phyloP scores from a whole-genome alignment of 2,888 invertebrate genomes.

The Dryadula phaetusa region DNA sequence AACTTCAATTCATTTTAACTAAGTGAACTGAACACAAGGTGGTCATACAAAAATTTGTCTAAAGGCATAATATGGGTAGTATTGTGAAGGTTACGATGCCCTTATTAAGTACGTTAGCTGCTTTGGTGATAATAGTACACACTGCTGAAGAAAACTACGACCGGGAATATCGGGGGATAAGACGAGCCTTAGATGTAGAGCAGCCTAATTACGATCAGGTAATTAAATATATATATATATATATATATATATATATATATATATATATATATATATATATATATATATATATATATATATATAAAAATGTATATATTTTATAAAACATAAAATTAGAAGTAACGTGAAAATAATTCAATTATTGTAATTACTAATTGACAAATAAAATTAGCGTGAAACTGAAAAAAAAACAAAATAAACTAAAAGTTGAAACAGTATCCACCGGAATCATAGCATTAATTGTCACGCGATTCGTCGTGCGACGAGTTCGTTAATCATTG shows the following conservation, averaged over 20 bases:
- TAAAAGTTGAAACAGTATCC: constrained; percentile 13
- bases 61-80: constrained; percentile 75
- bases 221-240: constrained; percentile 27
- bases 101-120: constrained; percentile 77
- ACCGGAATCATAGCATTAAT: constrained; percentile 8
- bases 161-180: constrained; percentile 61
- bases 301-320: too few relatives aligned
- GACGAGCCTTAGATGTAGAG: constrained; percentile 61
- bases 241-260: too few relatives aligned
- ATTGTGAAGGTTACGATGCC: constrained; percentile 71
- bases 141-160: constrained; percentile 73
- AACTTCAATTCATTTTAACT: neutral
- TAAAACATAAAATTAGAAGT: too few relatives aligned
- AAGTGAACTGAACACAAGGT: constrained; percentile 39
- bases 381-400: neutral
- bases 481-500: constrained; percentile 29
- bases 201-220: constrained; percentile 69
- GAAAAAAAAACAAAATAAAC: neutral
- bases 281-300: too few relatives aligned
- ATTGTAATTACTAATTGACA: too few relatives aligned
- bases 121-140: constrained; percentile 77
- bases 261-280: too few relatives aligned
- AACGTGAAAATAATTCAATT: too few relatives aligned
- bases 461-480: constrained; percentile 31
- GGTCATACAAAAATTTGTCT: constrained; percentile 37